These are phyloP conservation scores for Sycobia sp. DNA, from an alignment of 1,140 invertebrate species.

Conservation along the genomic window DNA sequence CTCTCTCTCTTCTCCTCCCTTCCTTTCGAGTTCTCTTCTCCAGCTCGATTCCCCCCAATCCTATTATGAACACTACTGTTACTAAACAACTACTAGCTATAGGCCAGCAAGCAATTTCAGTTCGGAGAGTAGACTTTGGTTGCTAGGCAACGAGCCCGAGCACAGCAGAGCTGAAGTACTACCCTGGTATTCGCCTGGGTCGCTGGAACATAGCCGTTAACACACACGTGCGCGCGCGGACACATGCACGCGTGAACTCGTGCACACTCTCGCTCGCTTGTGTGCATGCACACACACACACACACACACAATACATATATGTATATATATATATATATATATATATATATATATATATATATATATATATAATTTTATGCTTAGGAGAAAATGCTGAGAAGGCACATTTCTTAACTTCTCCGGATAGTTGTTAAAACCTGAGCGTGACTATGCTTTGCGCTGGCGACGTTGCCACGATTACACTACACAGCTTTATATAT, in stretches of 20 bases:
- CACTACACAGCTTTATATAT: background rate
- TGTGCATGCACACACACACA: too few relatives aligned
- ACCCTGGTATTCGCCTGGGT: slow-evolving; percentile 27
- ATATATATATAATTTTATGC: too few relatives aligned
- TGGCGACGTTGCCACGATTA: slow-evolving; percentile 17
- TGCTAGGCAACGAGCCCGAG: slow-evolving; percentile 28
- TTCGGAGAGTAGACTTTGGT: slow-evolving; percentile 18
- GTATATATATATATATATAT: too few relatives aligned
- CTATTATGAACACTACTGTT: slow-evolving; percentile 19
- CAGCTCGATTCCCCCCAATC: background rate
- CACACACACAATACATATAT: too few relatives aligned
- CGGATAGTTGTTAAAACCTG: slow-evolving; percentile 30
- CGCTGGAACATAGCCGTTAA: slow-evolving; percentile 3
- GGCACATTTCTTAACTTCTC: slow-evolving; percentile 32
- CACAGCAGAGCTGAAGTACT: too few relatives aligned
- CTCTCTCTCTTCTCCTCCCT: background rate
- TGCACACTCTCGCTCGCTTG: background rate
- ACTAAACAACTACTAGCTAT: slow-evolving; percentile 21
- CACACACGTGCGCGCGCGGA: background rate
- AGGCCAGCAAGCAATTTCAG: slow-evolving; percentile 1
- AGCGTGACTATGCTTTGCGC: background rate
- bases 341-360: too few relatives aligned
- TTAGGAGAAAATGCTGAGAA: slow-evolving; percentile 19
- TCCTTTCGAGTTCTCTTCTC: background rate
- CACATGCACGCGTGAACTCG: background rate